Percentiles rank a stretch among this genome's conserved stretches.
Evolutionary conservation across 2,113 vertebrate genomes (phyloP).

Genomic region (Hemibates koningsi): DNA sequence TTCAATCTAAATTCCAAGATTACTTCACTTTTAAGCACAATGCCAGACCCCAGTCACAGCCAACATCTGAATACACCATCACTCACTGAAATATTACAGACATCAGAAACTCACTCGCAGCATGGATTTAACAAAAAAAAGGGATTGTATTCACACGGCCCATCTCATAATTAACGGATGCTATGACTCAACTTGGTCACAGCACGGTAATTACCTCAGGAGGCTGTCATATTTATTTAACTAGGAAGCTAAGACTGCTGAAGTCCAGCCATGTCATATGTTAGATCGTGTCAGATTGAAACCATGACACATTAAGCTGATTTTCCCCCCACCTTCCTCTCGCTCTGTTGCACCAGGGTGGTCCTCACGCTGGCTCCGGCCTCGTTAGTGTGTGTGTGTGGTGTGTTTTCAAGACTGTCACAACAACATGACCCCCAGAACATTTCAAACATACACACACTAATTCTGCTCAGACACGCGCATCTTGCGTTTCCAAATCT

Average conservation of each 20-base stretch:
- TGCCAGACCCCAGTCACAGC: slow-evolving; percentile 56
- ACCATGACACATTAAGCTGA: slow-evolving; percentile 48
- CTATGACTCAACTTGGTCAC: slow-evolving; percentile 49
- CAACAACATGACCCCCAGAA: slow-evolving; percentile 48
- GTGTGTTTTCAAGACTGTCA: slow-evolving; percentile 57
- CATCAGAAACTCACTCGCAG: slow-evolving; percentile 29
- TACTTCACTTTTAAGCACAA: slow-evolving; percentile 41
- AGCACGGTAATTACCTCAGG: slow-evolving; percentile 39
- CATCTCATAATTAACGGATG: slow-evolving; percentile 60
- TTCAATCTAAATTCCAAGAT: slow-evolving; percentile 54
- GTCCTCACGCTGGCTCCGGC: slow-evolving; percentile 43
- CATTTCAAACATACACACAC: slow-evolving; percentile 43
- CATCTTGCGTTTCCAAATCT: neutral
- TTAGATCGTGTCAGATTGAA: slow-evolving; percentile 53
- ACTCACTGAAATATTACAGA: slow-evolving; percentile 52
- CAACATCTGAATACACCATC: slow-evolving; percentile 55
- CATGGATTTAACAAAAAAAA: slow-evolving; percentile 7
- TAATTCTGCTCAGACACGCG: slow-evolving; percentile 32
- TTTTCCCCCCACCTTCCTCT: neutral
- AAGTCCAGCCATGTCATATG: slow-evolving; percentile 38
- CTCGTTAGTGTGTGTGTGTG: slow-evolving; percentile 18
- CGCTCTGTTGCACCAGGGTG: slow-evolving; percentile 63
- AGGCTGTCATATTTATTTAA: slow-evolving; percentile 65
- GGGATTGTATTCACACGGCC: neutral
- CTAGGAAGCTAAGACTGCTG: slow-evolving; percentile 49